These are phyloP conservation scores for Clivina fossor DNA, from an alignment of 2,888 invertebrate genomes.

Conservation along the genomic window DNA sequence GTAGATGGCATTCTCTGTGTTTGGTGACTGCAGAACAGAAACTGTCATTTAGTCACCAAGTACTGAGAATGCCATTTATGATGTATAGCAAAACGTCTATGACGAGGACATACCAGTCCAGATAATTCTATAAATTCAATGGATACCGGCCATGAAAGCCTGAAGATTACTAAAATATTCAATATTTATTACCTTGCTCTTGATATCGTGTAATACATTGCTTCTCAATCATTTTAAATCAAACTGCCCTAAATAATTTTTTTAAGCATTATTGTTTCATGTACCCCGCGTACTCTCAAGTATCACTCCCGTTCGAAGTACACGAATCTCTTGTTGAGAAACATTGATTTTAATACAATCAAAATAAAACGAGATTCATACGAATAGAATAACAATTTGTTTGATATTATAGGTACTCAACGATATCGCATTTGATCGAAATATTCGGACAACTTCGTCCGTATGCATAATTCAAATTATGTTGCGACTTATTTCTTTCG, in stretches of 20 bases:
- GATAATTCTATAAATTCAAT: too few relatives aligned
- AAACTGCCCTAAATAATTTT: not conserved
- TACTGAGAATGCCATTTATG: too few relatives aligned
- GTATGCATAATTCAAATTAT: conserved; percentile 68
- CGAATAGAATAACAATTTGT: not conserved
- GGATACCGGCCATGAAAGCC: too few relatives aligned
- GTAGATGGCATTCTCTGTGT: too few relatives aligned
- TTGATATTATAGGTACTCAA: conserved; percentile 88
- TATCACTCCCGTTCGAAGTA: not conserved
- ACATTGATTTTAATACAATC: not conserved
- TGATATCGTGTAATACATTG: too few relatives aligned
- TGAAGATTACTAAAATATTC: too few relatives aligned
- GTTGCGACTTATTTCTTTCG: conserved; percentile 71
- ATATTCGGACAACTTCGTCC: conserved; percentile 92
- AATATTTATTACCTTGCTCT: too few relatives aligned
- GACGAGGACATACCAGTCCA: too few relatives aligned
- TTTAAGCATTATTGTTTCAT: not conserved
- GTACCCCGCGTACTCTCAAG: not conserved
- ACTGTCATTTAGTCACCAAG: too few relatives aligned
- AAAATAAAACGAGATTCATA: not conserved
- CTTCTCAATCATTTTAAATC: not conserved
- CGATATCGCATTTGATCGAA: conserved; percentile 94
- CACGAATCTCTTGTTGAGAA: not conserved
- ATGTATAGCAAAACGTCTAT: too few relatives aligned
- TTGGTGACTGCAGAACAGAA: too few relatives aligned